Evolutionary conservation across 2,888 invertebrate species (phyloP), one percentile per base, ranked within the genome.

Genomic region (Dryomyza anilis): DNA sequence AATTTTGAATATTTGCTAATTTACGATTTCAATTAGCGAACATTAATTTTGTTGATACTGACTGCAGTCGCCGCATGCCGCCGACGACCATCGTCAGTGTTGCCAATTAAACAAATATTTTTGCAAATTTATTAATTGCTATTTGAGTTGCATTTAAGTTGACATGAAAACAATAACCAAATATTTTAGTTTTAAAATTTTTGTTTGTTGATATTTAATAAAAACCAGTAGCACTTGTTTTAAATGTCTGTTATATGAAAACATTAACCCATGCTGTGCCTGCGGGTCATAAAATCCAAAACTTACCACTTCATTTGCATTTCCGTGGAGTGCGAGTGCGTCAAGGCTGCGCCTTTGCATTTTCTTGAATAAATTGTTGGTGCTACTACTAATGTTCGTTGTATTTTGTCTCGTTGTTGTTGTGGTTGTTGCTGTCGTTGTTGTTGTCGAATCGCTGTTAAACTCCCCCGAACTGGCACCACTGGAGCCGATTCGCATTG

Each of bases 381-480:
- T 29, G 25, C 58, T 39, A 30, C 60, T n/a, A n/a, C n/a, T n/a
- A n/a, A n/a, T 23, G 23, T 21, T n/a, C n/a, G n/a, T n/a, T n/a
- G n/a, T n/a, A n/a, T n/a, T n/a, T n/a, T n/a, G n/a, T n/a, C n/a
- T n/a, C 27, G 45, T 46, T 33, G 30, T 33, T 19, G 46, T 25
- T 46, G 46, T 39, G 10, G 29, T 39, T n/a, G 55, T 25, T 23
- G 59, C 43, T 27, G 52, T 53, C 10, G 53, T 61, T 12, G 69
- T 66, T n/a, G 67, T 64, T 58, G 76, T 72, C 72, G 67, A 68
- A 63, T 77, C 75, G 23, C 74, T 77, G 65, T 78, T 78, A 58
- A 74, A 78, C 48, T 77, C 73, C 4, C 74, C 68, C 57, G 78
- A 72, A 69, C 73, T 72, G 57, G 74, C 73, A 36, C 73, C 73